Conservation (phyloP, 2,113 vertebrate species). For the Atlantisia rogersi region DNA sequence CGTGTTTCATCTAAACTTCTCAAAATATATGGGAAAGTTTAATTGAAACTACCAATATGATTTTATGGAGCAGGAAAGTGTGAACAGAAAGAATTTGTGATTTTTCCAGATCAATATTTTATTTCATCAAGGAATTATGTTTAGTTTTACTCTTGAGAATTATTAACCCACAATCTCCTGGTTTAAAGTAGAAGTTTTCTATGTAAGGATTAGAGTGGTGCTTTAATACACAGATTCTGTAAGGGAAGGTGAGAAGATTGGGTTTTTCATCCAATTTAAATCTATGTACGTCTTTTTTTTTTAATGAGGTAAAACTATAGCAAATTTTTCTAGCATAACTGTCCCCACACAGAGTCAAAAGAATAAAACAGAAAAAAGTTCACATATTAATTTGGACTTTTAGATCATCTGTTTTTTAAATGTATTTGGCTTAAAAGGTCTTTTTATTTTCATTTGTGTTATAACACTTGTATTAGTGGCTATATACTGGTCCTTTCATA, state of each 20-base stretch:
- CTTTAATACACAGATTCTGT: not conserved
- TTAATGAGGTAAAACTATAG: not conserved
- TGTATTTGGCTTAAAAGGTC: not conserved
- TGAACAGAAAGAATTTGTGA: not conserved
- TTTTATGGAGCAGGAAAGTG: not conserved
- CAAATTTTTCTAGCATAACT: not conserved
- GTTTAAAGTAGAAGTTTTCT: not conserved
- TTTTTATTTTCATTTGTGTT: not conserved
- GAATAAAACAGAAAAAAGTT: not conserved
- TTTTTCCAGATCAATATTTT: not conserved
- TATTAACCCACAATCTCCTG: not conserved
- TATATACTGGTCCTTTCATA: not conserved
- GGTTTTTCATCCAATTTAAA: not conserved
- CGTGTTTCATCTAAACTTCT: not conserved
- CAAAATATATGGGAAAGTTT: not conserved
- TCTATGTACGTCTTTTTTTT: not conserved
- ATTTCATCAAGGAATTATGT: not conserved
- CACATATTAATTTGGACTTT: not conserved
- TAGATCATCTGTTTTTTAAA: not conserved
- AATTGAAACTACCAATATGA: not conserved
- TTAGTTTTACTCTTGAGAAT: not conserved
- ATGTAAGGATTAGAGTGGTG: rapidly evolving
- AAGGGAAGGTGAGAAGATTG: not conserved
- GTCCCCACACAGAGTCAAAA: not conserved
- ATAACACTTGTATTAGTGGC: not conserved